phyloP scores from a whole-genome alignment of 2,888 invertebrate species.

The Aspidiotus rigidus region DNA sequence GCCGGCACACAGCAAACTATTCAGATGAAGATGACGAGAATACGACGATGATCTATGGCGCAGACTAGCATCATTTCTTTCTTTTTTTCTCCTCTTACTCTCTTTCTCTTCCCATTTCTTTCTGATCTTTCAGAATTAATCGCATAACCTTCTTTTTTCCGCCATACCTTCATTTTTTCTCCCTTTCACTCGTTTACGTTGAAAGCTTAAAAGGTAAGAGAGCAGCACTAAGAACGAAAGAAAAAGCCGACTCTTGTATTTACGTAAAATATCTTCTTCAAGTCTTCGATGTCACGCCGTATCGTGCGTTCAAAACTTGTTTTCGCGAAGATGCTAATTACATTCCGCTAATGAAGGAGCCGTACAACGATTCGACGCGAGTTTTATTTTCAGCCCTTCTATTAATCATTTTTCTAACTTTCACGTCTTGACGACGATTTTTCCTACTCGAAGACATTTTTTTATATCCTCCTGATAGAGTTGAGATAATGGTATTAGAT shows the following conservation, averaged over 20 bases:
- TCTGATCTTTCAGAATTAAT: slow-evolving; percentile 27
- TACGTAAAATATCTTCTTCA: slow-evolving; percentile 22
- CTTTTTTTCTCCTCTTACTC: not conserved
- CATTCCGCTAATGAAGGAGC: slow-evolving; percentile 33
- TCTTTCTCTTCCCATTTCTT: slow-evolving; percentile 19
- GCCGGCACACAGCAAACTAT: too few relatives aligned
- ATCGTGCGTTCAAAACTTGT: slow-evolving; percentile 12
- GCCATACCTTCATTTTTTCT: too few relatives aligned
- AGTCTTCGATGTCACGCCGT: not conserved
- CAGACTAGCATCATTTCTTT: not conserved
- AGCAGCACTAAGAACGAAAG: slow-evolving; percentile 24
- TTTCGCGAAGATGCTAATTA: slow-evolving; percentile 31
- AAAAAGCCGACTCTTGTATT: slow-evolving; percentile 28
- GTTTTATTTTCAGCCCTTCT: slow-evolving; percentile 27
- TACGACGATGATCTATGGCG: too few relatives aligned
- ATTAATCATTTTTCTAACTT: slow-evolving; percentile 30
- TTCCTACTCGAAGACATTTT: too few relatives aligned
- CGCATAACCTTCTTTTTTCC: slow-evolving; percentile 27
- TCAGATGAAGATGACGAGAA: too few relatives aligned
- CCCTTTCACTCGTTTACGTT: slow-evolving; percentile 16
- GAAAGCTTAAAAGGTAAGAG: slow-evolving; percentile 30
- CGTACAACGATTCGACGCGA: slow-evolving; percentile 19
- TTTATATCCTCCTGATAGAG: too few relatives aligned
- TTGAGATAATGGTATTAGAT: too few relatives aligned
- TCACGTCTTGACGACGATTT: too few relatives aligned